Percentiles rank a stretch among this genome's conserved stretches.
phyloP scores from a whole-genome alignment of 2,797 vertebrate genomes.

The Champsocephalus esox region DNA sequence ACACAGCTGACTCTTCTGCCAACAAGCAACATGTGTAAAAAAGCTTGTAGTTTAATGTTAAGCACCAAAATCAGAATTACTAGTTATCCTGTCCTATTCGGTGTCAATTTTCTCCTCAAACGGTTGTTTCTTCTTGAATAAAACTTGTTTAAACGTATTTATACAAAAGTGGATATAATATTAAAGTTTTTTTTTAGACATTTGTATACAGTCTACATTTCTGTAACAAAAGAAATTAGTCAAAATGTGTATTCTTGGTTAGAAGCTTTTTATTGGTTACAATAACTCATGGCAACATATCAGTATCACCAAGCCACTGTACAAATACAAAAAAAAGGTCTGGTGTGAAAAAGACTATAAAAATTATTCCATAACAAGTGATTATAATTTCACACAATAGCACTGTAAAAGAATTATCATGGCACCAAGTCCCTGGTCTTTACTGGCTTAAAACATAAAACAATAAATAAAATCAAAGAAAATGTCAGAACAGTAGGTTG shows the following conservation, averaged over 20 bases:
- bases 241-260: constrained; percentile 81
- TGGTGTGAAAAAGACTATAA: constrained; percentile 91
- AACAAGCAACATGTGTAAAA: neutral
- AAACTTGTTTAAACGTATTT: neutral
- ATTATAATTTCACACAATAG: constrained; percentile 91
- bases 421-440: constrained; percentile 90
- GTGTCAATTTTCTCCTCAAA: neutral
- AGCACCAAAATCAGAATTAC: too few species aligned
- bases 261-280: constrained; percentile 98
- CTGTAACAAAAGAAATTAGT: constrained; percentile 7
- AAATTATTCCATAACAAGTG: constrained; percentile 91
- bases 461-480: constrained; percentile 69
- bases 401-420: constrained; percentile 90
- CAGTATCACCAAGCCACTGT: constrained; percentile 95
- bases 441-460: constrained; percentile 86
- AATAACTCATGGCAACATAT: constrained; percentile 95
- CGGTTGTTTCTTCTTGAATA: neutral
- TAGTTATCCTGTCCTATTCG: neutral
- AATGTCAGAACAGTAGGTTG: constrained; percentile 77
- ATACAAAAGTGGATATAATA: too few species aligned
- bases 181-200: too few species aligned
- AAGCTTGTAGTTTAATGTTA: neutral
- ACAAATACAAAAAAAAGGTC: constrained; percentile 94
- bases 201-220: neutral
- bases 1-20: neutral